Evolutionary conservation across 2,888 invertebrate species (phyloP).

Genomic region (Crepidodera aurea): DNA sequence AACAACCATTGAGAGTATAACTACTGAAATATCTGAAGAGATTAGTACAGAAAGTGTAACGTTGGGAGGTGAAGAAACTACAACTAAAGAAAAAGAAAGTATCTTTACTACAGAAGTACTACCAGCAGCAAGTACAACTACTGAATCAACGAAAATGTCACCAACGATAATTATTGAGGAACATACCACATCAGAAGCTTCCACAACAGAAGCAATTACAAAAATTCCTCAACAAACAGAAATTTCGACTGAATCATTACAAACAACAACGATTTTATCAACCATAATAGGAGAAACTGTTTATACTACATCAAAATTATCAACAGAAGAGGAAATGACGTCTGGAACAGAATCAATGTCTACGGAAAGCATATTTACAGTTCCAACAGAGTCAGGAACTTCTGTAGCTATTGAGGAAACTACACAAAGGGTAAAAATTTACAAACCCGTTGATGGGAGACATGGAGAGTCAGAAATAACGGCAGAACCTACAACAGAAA

Average conservation of each 20-base stretch:
- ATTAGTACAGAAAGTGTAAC: conserved; percentile 11
- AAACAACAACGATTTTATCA: no score
- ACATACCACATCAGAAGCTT: neutral
- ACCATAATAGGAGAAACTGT: neutral
- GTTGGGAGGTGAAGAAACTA: conserved; percentile 19
- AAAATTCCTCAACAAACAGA: no score
- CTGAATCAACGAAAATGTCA: neutral
- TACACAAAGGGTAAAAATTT: neutral
- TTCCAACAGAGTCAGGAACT: neutral
- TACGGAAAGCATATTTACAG: neutral
- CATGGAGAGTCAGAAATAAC: conserved; percentile 12
- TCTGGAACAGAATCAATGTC: neutral
- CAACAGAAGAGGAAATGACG: neutral
- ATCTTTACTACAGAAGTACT: neutral
- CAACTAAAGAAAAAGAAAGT: conserved; percentile 15
- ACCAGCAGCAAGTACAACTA: no score
- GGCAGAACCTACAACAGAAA: conserved; percentile 12
- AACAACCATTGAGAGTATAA: neutral
- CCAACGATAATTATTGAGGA: neutral
- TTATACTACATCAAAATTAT: neutral
- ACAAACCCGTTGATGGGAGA: neutral
- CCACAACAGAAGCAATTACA: neutral
- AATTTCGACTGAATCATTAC: no score
- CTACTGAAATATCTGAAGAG: conserved; percentile 5
- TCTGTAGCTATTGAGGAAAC: neutral